Conservation (phyloP, 2,888 invertebrate genomes). For the Tineola bisselliella region DNA sequence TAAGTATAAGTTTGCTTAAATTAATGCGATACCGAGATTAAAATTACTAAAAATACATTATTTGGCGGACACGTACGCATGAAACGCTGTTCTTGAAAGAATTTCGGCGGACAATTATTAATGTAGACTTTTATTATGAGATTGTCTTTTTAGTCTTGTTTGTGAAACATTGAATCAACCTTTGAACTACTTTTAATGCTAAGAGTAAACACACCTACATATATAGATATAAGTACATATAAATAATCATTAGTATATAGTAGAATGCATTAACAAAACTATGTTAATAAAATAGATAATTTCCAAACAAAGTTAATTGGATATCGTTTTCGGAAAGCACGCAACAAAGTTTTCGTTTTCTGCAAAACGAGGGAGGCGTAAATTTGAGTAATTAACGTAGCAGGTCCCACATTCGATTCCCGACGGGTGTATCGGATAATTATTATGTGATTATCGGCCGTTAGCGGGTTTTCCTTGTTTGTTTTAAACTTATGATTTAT, state of each 20-base stretch:
- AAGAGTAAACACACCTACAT: too few species aligned
- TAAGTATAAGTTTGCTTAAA: not conserved
- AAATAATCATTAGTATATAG: too few species aligned
- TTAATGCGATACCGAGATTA: not conserved
- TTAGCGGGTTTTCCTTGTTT: slow-evolving; percentile 40
- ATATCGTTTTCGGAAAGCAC: slow-evolving; percentile 7
- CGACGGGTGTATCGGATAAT: slow-evolving; percentile 41
- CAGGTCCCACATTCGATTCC: slow-evolving; percentile 28
- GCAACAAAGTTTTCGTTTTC: slow-evolving; percentile 12
- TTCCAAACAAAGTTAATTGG: slow-evolving; percentile 8
- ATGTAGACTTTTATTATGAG: too few species aligned
- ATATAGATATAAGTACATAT: too few species aligned
- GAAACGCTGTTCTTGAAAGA: not conserved
- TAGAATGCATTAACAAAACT: not conserved
- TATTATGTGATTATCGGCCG: slow-evolving; percentile 56
- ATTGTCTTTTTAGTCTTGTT: too few species aligned
- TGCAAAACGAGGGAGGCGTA: slow-evolving; percentile 15
- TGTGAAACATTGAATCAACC: too few species aligned
- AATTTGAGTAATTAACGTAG: slow-evolving; percentile 22
- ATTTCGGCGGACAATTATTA: not conserved
- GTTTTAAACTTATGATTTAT: slow-evolving; percentile 58
- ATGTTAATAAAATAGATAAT: slow-evolving; percentile 10
- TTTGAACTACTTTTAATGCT: too few species aligned
- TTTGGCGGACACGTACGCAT: not conserved
- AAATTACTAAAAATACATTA: not conserved